Evolutionary conservation across 1,140 invertebrate species (phyloP), one percentile per base, ranked within the genome.

Genomic region (Mycetomoellerius zeteki): DNA sequence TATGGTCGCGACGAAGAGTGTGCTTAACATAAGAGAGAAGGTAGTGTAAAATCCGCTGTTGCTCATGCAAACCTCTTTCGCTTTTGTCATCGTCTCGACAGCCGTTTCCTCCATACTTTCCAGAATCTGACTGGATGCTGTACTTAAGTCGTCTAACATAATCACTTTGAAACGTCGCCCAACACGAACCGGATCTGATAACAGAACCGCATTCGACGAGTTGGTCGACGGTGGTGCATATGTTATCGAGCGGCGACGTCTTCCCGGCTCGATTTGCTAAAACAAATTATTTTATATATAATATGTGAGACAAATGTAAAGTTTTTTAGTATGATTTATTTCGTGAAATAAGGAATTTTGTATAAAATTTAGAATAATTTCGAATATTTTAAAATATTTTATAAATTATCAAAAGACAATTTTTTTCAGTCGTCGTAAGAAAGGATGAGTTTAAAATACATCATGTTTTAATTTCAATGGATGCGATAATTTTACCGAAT

Each of bases 81-180:
- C 58, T 6, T 89, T 86, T 4, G 71, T 80, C 24, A 93, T 87
- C 52, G 93, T 84, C 2, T 93, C 80, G 5, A 94, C 75, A 2
- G 89, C 91, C 0, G 76, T 86, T 56, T 93, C 92, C 21, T 92
- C 93, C 37, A 95, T 87, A 3, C 92, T 92, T 5, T 93, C 91
- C 7, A 95, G 60, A 0, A 92, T 73, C 33, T 94, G 86, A 21
- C 77, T 93, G 6, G 92, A 91, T 0, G 92, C 93, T 33, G 93
- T 72, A 65, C 95, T 94, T 24, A 97, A 92, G 89, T 97, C 97
- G 86, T 97, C 96, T 14, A 96, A 96, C 91, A 97, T 96, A n/a
- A 97, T 96, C 1, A 97, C 96, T 86, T 96, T 96, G 75, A 97
- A 95, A 27, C 96, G 96, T 89, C 97, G 97, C 27, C 95, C 96